Percentiles rank a stretch among this genome's conserved stretches.
Conservation (phyloP, 2,797 vertebrate genomes). For the Distichodus sexfasciatus region DNA sequence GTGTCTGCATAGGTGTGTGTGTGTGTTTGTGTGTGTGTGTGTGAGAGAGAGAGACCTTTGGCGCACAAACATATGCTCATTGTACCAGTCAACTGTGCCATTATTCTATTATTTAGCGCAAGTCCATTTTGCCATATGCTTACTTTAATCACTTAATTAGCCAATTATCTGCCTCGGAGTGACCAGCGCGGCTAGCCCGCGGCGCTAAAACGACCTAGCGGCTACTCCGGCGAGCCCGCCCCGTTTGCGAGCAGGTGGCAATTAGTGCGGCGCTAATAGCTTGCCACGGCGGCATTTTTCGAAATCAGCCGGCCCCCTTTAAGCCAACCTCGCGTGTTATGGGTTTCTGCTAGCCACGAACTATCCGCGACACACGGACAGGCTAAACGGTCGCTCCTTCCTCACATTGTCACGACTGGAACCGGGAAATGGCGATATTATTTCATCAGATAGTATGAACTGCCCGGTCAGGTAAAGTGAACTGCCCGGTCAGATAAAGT, state of each 20-base stretch:
- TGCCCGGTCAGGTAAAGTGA: too few relatives aligned
- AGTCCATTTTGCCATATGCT: constrained; percentile 42
- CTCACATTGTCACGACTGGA: too few relatives aligned
- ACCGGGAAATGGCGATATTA: too few relatives aligned
- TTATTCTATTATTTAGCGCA: constrained; percentile 36
- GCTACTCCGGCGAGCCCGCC: not conserved
- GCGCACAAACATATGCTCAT: constrained; percentile 28
- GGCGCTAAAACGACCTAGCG: not conserved
- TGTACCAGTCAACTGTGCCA: constrained; percentile 6
- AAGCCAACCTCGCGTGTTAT: not conserved
- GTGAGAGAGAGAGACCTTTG: not conserved
- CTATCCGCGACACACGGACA: not conserved
- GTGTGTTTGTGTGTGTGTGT: not conserved
- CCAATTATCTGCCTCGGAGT: constrained; percentile 40
- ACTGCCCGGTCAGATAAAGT: too few relatives aligned
- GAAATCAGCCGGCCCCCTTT: not conserved
- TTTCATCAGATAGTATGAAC: too few relatives aligned
- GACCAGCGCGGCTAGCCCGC: constrained; percentile 29
- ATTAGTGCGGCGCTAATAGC: not conserved
- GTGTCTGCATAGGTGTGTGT: not conserved
- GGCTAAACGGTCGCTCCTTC: too few relatives aligned
- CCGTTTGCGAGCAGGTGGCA: not conserved
- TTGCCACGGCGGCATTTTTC: not conserved
- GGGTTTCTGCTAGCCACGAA: not conserved
- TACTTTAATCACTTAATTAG: constrained; percentile 38